Percentiles rank a stretch among this genome's conserved stretches.
Evolutionary conservation across 2,888 invertebrate species (phyloP).

Genomic region (Ormyrus thymus): DNA sequence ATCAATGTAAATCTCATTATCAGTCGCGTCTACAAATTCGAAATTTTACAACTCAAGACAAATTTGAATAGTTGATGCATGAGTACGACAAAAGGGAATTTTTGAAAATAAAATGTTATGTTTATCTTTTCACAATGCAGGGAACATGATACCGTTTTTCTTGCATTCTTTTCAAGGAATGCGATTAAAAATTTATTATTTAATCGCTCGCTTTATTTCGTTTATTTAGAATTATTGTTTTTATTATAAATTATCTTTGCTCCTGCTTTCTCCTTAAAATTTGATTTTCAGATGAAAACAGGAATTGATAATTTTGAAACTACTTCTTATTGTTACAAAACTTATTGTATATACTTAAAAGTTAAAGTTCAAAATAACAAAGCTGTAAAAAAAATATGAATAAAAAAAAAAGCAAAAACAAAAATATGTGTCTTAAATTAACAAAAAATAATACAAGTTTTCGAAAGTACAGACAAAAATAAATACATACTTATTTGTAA

Average conservation of each 20-base stretch:
- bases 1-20: slow-evolving; percentile 44
- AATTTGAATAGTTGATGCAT: slow-evolving; percentile 36
- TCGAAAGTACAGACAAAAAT: slow-evolving; percentile 23
- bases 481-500: slow-evolving; percentile 49
- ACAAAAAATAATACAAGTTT: slow-evolving; percentile 42
- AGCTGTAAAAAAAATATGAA: slow-evolving; percentile 28
- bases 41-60: slow-evolving; percentile 39
- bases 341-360: slow-evolving; percentile 19
- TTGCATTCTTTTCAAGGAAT: slow-evolving; percentile 51
- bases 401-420: slow-evolving; percentile 34
- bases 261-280: slow-evolving; percentile 30
- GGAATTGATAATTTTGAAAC: slow-evolving; percentile 13
- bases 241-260: slow-evolving; percentile 38
- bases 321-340: not conserved
- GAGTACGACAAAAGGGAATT: slow-evolving; percentile 41
- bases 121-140: slow-evolving; percentile 49
- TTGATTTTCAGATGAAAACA: slow-evolving; percentile 32
- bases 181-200: slow-evolving; percentile 47
- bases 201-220: slow-evolving; percentile 43
- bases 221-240: slow-evolving; percentile 43
- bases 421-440: slow-evolving; percentile 27
- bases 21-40: slow-evolving; percentile 52
- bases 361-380: slow-evolving; percentile 34
- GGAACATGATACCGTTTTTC: slow-evolving; percentile 57
- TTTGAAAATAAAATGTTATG: slow-evolving; percentile 46